Conservation (phyloP, 2,113 vertebrate genomes). For the Potamarius usumacintae region DNA sequence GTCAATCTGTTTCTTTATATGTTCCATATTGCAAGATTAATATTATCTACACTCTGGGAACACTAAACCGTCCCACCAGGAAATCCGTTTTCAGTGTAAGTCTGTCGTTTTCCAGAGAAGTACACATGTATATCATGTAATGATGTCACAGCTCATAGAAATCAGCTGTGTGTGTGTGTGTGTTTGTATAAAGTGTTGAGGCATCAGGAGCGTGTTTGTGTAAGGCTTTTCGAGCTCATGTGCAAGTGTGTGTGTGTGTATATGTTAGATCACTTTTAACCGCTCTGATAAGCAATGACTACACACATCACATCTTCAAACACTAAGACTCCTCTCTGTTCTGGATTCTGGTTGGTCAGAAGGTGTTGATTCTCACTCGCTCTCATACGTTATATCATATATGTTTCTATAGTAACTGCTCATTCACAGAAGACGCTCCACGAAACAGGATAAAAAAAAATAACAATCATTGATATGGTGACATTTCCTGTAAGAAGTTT, state of each 20-base stretch:
- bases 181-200: background rate
- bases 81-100: background rate
- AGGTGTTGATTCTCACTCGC: background rate
- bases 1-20: background rate
- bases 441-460: background rate
- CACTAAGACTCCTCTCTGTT: background rate
- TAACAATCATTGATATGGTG: background rate
- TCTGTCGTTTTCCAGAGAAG: background rate
- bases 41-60: background rate
- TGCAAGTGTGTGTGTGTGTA: conserved; percentile 22
- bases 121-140: background rate
- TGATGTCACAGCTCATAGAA: background rate
- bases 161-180: background rate
- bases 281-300: background rate
- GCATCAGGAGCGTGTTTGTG: background rate
- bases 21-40: background rate
- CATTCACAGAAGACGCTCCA: background rate
- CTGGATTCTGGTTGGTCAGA: background rate
- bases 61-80: background rate
- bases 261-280: background rate
- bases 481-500: background rate
- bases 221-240: background rate
- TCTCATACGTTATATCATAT: background rate
- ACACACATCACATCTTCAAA: background rate
- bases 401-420: no score